Evolutionary conservation across 2,797 vertebrate species (phyloP).

Genomic region (Mus spretus): DNA sequence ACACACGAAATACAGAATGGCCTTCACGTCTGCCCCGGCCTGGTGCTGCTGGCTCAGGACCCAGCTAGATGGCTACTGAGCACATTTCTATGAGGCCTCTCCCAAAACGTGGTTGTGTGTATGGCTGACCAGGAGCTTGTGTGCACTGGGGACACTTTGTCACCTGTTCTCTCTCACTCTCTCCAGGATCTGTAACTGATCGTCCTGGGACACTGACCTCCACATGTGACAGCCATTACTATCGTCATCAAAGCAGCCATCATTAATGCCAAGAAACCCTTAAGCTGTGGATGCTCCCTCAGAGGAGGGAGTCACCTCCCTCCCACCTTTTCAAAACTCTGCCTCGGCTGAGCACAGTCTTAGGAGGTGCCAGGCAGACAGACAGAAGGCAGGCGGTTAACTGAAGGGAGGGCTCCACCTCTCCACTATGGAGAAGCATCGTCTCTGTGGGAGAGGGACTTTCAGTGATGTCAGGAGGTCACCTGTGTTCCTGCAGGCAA

Average conservation of each 20-base stretch:
- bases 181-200: not conserved
- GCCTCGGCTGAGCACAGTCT: not conserved
- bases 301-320: not conserved
- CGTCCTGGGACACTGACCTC: not conserved
- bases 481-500: not conserved
- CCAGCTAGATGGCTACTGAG: not conserved
- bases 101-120: not conserved
- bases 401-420: not conserved
- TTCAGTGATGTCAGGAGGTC: not conserved
- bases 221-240: not conserved
- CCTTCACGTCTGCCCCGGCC: not conserved
- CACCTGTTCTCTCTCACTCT: fast-evolving
- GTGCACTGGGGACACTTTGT: not conserved
- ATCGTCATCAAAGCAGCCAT: not conserved
- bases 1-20: not conserved
- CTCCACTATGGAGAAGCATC: not conserved
- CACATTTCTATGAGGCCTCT: not conserved
- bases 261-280: not conserved
- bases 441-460: not conserved
- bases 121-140: not conserved
- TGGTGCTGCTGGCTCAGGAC: not conserved
- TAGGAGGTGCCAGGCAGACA: not conserved
- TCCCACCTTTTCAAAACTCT: not conserved
- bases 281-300: not conserved
- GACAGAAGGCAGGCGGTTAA: no score